These are phyloP conservation scores for Rhynchonycteris naso DNA, from an alignment of 2,797 vertebrate genomes.

Conservation along the genomic window DNA sequence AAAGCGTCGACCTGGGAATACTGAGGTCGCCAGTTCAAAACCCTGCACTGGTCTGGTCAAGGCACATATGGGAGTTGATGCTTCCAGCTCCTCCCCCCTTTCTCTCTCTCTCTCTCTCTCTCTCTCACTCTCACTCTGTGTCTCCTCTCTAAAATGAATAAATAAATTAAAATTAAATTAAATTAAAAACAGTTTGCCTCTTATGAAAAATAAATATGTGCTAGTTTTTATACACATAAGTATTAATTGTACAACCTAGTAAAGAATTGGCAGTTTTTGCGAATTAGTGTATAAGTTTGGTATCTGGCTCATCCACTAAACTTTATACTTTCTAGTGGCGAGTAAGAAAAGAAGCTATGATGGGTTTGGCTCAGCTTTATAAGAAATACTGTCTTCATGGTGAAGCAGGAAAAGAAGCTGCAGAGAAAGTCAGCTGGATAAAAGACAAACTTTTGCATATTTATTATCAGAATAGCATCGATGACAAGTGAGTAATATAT, in stretches of 20 bases:
- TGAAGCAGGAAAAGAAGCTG: conserved; percentile 98
- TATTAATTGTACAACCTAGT: background rate
- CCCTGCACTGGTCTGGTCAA: no score
- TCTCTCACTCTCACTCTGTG: no score
- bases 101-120: no score
- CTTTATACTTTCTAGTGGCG: conserved; percentile 90
- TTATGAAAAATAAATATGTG: background rate
- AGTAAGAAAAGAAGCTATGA: conserved; percentile 99
- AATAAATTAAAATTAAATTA: no score
- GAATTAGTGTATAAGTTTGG: background rate
- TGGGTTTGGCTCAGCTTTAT: conserved; percentile 97
- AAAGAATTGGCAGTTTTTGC: background rate
- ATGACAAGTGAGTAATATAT: conserved; percentile 94
- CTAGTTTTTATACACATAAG: background rate
- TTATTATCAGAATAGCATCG: conserved; percentile 99
- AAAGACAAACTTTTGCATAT: conserved; percentile 99
- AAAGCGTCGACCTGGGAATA: no score
- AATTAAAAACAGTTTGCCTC: no score
- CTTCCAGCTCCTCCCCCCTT: no score
- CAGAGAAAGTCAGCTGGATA: conserved; percentile 99
- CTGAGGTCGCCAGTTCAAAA: no score
- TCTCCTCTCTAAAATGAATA: no score
- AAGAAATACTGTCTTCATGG: conserved; percentile 99
- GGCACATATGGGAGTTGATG: no score
- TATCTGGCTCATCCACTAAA: conserved; percentile 30